phyloP scores from a whole-genome alignment of 2,797 vertebrate genomes.

The Sebastes steindachneri region DNA sequence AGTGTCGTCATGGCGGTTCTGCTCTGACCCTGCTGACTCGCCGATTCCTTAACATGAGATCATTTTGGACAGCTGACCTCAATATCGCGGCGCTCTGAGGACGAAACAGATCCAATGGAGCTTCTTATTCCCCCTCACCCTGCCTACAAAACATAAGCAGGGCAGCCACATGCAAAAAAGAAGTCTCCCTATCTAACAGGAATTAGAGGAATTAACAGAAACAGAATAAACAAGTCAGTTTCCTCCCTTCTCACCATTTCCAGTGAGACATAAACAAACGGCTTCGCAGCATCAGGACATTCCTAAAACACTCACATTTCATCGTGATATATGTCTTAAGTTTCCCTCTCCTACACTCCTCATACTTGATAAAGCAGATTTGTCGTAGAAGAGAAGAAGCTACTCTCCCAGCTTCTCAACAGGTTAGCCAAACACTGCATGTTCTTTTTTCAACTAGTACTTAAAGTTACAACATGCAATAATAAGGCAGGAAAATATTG shows the following conservation, averaged over 20 bases:
- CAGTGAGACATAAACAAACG: constrained; percentile 58
- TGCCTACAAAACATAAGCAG: constrained; percentile 45
- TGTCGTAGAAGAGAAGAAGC: neutral
- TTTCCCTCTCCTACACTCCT: constrained; percentile 23
- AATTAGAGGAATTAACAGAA: constrained; percentile 65
- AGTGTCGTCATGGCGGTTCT: constrained; percentile 84
- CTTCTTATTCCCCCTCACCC: constrained; percentile 42
- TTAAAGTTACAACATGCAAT: constrained; percentile 73
- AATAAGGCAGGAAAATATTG: constrained; percentile 74
- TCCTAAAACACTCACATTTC: constrained; percentile 34
- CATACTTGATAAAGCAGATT: constrained; percentile 19
- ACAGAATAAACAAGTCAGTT: constrained; percentile 59
- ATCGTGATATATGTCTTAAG: constrained; percentile 24
- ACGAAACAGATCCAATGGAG: constrained; percentile 70
- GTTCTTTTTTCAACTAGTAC: constrained; percentile 55
- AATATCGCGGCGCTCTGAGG: constrained; percentile 77
- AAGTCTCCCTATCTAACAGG: constrained; percentile 39
- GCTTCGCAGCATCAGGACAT: constrained; percentile 34
- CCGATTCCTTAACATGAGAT: constrained; percentile 85
- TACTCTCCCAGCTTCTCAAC: constrained; percentile 16
- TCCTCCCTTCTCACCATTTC: constrained; percentile 48
- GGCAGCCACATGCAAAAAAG: neutral
- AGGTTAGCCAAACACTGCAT: constrained; percentile 31
- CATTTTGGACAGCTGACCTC: constrained; percentile 88
- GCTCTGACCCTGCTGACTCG: constrained; percentile 84